phyloP scores from a whole-genome alignment of 2,888 invertebrate genomes.

The Antheraea assamensis region DNA sequence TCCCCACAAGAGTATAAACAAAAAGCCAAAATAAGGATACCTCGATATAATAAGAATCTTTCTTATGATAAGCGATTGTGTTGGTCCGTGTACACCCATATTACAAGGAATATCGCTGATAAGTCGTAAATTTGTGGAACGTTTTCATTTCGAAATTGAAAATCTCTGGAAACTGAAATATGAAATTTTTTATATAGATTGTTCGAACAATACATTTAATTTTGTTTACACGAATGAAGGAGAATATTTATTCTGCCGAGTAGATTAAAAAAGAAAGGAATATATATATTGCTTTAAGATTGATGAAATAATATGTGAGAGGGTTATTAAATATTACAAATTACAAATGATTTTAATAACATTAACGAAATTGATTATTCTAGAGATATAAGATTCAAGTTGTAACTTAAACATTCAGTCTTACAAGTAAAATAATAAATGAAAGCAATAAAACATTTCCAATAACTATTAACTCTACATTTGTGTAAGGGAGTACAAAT shows the following conservation, averaged over 20 bases:
- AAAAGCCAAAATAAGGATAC: too few species aligned
- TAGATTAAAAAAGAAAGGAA: background rate
- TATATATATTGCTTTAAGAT: too few species aligned
- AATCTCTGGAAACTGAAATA: background rate
- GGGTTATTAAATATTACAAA: too few species aligned
- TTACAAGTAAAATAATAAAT: background rate
- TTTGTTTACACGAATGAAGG: background rate
- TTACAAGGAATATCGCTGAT: background rate
- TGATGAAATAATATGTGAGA: too few species aligned
- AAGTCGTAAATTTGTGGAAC: background rate
- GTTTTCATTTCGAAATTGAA: background rate
- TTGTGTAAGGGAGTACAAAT: background rate
- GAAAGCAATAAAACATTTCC: background rate
- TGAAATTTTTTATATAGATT: background rate
- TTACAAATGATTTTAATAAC: too few species aligned
- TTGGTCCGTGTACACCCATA: background rate
- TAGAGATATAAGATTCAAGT: background rate
- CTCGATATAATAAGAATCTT: too few species aligned
- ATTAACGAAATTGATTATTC: too few species aligned
- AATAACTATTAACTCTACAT: background rate
- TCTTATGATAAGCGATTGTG: too few species aligned
- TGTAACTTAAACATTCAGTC: background rate
- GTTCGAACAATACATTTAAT: background rate
- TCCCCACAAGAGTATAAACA: too few species aligned
- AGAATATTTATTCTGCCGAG: background rate